Evolutionary conservation across 2,888 invertebrate genomes (phyloP).

Genomic region (Pristionchus fissidentatus): DNA sequence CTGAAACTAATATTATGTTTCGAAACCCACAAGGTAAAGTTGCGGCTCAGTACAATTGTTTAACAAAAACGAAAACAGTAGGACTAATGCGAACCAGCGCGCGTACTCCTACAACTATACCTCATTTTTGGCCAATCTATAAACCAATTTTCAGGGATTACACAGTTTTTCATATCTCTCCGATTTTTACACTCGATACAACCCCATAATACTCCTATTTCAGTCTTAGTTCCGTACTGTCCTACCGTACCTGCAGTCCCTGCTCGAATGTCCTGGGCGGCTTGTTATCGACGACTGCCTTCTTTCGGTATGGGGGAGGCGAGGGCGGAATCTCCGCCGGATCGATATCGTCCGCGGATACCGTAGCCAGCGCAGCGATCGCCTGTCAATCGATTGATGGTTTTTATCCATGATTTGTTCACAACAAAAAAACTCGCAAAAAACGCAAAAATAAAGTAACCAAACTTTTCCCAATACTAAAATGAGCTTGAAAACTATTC

Average conservation of each 20-base stretch:
- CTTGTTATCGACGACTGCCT: conserved; percentile 45
- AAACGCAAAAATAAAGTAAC: no score
- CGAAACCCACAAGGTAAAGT: no score
- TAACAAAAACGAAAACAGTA: no score
- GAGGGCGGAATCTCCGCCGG: conserved; percentile 68
- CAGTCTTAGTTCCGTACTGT: neutral
- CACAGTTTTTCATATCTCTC: no score
- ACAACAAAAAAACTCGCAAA: neutral
- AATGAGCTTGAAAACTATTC: no score
- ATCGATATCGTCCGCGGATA: conserved; percentile 64
- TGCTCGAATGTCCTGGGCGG: conserved; percentile 40
- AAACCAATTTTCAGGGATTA: no score
- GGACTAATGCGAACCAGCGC: no score
- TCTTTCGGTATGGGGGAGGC: conserved; percentile 65
- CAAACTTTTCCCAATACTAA: no score
- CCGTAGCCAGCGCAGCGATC: conserved; percentile 58
- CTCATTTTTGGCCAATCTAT: no score
- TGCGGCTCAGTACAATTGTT: no score
- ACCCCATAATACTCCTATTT: neutral
- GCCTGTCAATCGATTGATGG: conserved; percentile 50
- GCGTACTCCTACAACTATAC: no score
- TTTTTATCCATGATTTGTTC: neutral
- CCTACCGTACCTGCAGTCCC: conserved; percentile 25
- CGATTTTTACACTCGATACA: neutral
- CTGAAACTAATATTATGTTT: no score